A percentile compares a stretch with the other conserved stretches of the same genome.
These are phyloP conservation scores for Gnathonemus echidnorhynchus DNA, from an alignment of 2,113 vertebrate species.

Conservation along the genomic window DNA sequence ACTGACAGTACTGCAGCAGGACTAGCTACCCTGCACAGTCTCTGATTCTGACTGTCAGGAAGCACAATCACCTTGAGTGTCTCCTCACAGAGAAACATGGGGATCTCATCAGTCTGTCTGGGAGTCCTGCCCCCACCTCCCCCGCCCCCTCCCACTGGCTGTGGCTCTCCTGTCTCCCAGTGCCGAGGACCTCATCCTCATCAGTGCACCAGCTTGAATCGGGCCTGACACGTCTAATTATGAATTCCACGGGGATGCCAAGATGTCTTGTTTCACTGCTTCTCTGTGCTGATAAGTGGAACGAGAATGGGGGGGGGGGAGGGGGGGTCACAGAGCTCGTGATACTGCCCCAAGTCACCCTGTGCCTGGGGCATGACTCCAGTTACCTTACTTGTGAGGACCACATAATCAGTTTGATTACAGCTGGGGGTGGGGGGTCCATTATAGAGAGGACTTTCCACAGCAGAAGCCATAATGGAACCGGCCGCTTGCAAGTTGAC, in stretches of 20 bases:
- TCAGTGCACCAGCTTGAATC: background rate
- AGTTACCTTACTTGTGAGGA: background rate
- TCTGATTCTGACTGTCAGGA: background rate
- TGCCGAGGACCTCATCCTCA: background rate
- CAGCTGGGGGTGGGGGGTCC: background rate
- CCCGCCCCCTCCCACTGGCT: background rate
- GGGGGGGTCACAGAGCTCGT: background rate
- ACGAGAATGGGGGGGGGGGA: too few species aligned
- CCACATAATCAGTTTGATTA: constrained; percentile 4
- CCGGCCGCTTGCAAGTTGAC: constrained; percentile 47
- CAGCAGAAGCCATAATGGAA: constrained; percentile 53
- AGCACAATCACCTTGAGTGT: background rate
- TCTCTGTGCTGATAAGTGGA: background rate
- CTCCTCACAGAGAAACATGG: background rate
- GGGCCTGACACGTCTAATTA: background rate
- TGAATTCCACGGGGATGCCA: background rate
- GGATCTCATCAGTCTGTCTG: background rate
- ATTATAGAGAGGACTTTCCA: background rate
- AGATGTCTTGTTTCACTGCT: background rate
- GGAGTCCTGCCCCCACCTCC: background rate
- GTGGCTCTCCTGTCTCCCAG: background rate
- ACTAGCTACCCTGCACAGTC: too few species aligned
- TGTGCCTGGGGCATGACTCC: constrained; percentile 1
- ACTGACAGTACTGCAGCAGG: background rate
- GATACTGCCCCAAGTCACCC: background rate